Evolutionary conservation across 2,888 invertebrate genomes (phyloP).

Genomic region (Acrobasis suavella): DNA sequence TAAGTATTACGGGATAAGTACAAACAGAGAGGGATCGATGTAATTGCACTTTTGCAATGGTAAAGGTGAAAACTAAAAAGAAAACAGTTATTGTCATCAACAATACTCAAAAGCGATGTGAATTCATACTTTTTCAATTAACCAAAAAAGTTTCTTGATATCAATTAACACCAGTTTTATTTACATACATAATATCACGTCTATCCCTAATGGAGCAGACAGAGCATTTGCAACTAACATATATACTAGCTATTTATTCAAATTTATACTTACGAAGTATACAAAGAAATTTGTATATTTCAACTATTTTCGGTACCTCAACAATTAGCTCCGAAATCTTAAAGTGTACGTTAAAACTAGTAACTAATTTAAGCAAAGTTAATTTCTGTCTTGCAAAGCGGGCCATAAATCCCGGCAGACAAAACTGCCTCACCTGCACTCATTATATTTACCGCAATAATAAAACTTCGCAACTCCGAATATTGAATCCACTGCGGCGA

Average conservation of each 20-base stretch:
- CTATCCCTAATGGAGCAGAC: too few species aligned
- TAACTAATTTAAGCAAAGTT: constrained; percentile 64
- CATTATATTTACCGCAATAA: constrained; percentile 82
- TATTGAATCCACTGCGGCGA: constrained; percentile 77
- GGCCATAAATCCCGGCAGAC: constrained; percentile 73
- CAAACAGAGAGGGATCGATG: too few species aligned
- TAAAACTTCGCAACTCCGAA: constrained; percentile 80
- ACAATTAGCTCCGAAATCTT: constrained; percentile 26
- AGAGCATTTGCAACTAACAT: too few species aligned
- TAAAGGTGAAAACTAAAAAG: background rate
- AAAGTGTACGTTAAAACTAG: constrained; percentile 52
- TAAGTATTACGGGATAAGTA: too few species aligned
- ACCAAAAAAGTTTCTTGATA: too few species aligned
- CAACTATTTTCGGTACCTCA: background rate
- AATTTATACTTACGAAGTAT: background rate
- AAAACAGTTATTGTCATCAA: background rate
- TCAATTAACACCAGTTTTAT: too few species aligned
- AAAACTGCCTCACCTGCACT: constrained; percentile 77
- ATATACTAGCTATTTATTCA: too few species aligned
- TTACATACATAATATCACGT: too few species aligned
- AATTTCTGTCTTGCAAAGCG: constrained; percentile 57
- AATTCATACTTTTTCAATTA: too few species aligned
- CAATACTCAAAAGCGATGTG: background rate
- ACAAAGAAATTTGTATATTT: background rate
- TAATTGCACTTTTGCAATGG: too few species aligned